Evolutionary conservation across 2,113 vertebrate genomes (phyloP).

Genomic region (Buteo buteo): DNA sequence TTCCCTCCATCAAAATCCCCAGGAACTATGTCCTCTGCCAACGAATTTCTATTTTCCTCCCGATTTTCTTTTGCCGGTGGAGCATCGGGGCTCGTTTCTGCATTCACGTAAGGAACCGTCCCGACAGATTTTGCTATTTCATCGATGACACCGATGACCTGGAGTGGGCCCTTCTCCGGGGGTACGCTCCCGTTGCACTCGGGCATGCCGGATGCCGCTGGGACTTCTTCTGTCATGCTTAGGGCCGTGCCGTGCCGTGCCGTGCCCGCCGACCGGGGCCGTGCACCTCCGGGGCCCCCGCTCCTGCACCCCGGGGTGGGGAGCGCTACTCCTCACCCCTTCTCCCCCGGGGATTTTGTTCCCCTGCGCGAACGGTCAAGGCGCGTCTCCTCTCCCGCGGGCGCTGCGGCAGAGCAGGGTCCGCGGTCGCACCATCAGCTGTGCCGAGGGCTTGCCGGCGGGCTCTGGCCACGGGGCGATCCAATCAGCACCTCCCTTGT

Average conservation of each 20-base stretch:
- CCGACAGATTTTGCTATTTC: background rate
- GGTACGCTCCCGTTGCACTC: slow-evolving; percentile 51
- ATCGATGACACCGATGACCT: slow-evolving; percentile 43
- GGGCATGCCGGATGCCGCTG: background rate
- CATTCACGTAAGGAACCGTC: background rate
- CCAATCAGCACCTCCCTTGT: slow-evolving; percentile 43
- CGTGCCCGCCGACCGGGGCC: accelerated
- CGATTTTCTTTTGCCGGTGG: background rate
- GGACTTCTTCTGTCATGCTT: slow-evolving; percentile 70
- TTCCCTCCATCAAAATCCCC: background rate
- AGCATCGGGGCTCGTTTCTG: background rate
- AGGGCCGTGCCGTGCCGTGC: background rate
- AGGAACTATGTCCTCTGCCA: background rate
- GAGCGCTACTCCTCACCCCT: background rate
- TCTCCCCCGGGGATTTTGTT: background rate
- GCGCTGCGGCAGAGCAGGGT: background rate
- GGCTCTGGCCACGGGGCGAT: background rate
- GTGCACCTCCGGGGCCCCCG: background rate
- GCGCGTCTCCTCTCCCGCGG: background rate
- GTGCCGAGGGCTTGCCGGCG: slow-evolving; percentile 10
- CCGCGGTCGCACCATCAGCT: slow-evolving; percentile 3
- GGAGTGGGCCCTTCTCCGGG: background rate
- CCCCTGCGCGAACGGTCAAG: background rate
- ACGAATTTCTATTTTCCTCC: background rate
- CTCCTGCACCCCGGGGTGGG: background rate